Evolutionary conservation across 2,888 invertebrate species (phyloP), one percentile per base, ranked within the genome.

Genomic region (Drosophila aldrichi): DNA sequence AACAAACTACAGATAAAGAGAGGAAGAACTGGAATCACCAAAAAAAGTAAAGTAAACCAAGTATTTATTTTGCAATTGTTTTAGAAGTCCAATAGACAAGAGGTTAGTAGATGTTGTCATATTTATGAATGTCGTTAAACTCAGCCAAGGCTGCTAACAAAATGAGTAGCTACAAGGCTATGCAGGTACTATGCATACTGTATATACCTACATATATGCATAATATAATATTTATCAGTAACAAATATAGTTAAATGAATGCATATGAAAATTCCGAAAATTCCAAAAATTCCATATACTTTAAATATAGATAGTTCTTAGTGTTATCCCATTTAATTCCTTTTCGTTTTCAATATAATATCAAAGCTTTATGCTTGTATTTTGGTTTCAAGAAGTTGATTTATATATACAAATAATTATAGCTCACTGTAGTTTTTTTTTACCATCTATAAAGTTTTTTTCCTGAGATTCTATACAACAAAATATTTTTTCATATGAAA

Each of bases 1-100:
- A 78, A 81, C 73, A 78, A 54, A 43, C 36, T 25, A 12, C 44
- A 59, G 55, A 20, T 43, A 38, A 44, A 64, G 44, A 54, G 32
- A 40, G 34, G 3, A 2, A 3, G 29, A 48, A 3, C n/a, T 48
- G 32, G 3, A 32, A 5, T 2, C 29, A 48, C n/a, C n/a, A 14
- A 29, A 2, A 20, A 20, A 25, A 25, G 25, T 25, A 1, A 22
- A 5, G 54, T n/a, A 34, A 54, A 44, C 38, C 32, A 58, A 25
- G 51, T 56, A 59, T 54, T 55, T 59, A 73, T 78, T 63, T 67
- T 16, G 71, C 61, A 77, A 64, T 67, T 75, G 70, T 62, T 85
- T 85, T 67, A 63, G 78, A 78, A 67, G 20, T 49, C 44, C 61
- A 70, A 66, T 54, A 63, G 49, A 16, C 20, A 52, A 43, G 22